These are phyloP conservation scores for Saxicola maurus DNA, from an alignment of 2,797 vertebrate species.

Conservation along the genomic window DNA sequence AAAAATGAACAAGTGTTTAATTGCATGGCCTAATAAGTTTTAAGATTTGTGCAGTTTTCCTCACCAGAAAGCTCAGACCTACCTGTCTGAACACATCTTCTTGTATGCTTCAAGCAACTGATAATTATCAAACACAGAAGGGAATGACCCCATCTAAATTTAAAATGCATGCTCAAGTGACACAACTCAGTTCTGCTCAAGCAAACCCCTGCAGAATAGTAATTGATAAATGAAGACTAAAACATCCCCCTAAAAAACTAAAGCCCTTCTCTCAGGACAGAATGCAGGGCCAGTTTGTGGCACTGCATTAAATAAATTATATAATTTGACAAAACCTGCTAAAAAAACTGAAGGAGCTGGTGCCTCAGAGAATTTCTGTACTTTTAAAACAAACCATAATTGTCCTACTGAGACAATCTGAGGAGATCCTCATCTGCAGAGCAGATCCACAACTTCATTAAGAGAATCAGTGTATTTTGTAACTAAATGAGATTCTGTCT, in stretches of 20 bases:
- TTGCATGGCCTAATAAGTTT: not conserved
- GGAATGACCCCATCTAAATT: not conserved
- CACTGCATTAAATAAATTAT: not conserved
- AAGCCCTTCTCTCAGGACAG: not conserved
- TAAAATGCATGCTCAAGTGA: not conserved
- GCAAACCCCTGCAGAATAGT: conserved; percentile 14
- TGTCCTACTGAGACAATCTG: not conserved
- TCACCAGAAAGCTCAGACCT: not conserved
- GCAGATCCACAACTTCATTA: conserved; percentile 59
- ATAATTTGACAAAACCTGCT: conserved; percentile 36
- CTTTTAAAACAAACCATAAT: conserved; percentile 38
- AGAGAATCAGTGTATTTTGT: conserved; percentile 42
- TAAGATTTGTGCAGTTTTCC: not conserved
- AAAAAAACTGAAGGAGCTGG: conserved; percentile 17
- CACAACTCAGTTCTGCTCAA: not conserved
- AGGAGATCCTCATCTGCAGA: conserved; percentile 22
- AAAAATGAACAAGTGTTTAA: not conserved
- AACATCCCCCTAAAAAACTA: not conserved
- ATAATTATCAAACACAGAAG: conserved; percentile 11
- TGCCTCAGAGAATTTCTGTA: conserved; percentile 22
- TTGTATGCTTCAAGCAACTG: not conserved
- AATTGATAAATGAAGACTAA: conserved; percentile 9
- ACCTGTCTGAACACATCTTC: not conserved
- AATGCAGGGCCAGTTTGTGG: not conserved
- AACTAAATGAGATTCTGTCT: conserved; percentile 45